These are phyloP conservation scores for Pristionchus arcanus DNA, from an alignment of 2,888 invertebrate species.

Conservation along the genomic window DNA sequence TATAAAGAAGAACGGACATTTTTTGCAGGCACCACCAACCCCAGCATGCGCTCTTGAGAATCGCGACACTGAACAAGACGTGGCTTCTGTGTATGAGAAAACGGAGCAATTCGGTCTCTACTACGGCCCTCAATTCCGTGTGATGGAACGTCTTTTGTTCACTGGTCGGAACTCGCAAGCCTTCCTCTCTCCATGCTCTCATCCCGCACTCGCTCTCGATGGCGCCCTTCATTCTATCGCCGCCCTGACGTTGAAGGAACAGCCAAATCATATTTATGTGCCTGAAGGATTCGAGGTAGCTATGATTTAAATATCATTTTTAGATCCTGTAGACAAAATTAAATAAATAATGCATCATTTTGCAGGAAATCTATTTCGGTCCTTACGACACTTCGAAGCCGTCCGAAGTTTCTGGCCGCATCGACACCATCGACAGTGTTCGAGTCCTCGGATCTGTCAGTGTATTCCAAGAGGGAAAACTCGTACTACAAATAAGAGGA, in stretches of 20 bases:
- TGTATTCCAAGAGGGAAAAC: constrained; percentile 11
- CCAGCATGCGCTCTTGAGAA: not conserved
- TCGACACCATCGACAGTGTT: constrained; percentile 35
- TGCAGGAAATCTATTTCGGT: constrained; percentile 21
- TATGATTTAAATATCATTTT: no score
- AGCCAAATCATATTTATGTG: constrained; percentile 56
- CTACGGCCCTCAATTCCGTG: constrained; percentile 24
- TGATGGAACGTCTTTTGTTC: not conserved
- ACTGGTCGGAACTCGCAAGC: not conserved
- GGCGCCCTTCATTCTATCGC: constrained; percentile 61
- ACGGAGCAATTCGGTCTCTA: not conserved
- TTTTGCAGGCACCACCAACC: not conserved
- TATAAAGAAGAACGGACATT: no score
- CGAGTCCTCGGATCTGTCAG: constrained; percentile 47
- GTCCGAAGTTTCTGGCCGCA: not conserved
- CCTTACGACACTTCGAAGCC: not conserved
- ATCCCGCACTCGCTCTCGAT: constrained; percentile 56
- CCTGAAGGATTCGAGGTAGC: constrained; percentile 54
- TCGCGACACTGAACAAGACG: not conserved
- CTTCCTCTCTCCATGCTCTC: not conserved
- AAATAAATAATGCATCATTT: not conserved
- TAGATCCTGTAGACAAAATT: not conserved
- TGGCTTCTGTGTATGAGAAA: not conserved
- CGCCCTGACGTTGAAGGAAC: constrained; percentile 53
- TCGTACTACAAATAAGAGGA: constrained; percentile 44